Evolutionary conservation across 2,888 invertebrate genomes (phyloP), one percentile per base, ranked within the genome.

Genomic region (Hydrotaea cyrtoneurina): DNA sequence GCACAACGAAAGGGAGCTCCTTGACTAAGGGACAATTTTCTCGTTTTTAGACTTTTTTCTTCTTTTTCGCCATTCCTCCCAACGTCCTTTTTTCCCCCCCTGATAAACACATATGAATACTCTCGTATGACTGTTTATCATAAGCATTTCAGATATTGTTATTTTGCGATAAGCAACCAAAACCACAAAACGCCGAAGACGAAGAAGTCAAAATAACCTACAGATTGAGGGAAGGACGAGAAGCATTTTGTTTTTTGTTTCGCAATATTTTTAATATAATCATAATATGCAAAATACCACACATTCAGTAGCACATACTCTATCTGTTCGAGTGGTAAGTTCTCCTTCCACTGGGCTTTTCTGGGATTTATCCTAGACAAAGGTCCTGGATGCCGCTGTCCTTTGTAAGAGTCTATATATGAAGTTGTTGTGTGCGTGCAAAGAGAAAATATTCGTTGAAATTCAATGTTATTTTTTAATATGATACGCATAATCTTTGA

Each of bases 271-370:
- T 82, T 66, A 72, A 76, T 81, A 82, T 78, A 72, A 78, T 76
- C 26, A 62, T 78, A 78, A 80, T 80, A 82, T 85, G 80, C 80
- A 82, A 85, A 85, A 82, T 82, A 77, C 77, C 82, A 85, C 71
- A 80, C 50, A 78, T 80, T 77, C 80, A 64, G 5, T 43, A 23
- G 23, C 43, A 78, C 23, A 66, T 17, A 21, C 19, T 55, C 55
- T 11, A 31, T 31, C 3, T 31, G 31, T 31, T 7, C 31, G 2
- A 31, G 31, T 31, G 31, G 31, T 55, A 19, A 62, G 31, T 62
- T 21, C 62, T 66, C 66, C 10, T 19, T 0, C 66, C 39, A 4
- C n/a, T n/a, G 31, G n/a, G 39, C 3, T 39, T 39, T 39, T 39
- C 39, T 36, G 2, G 13, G 17, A 36, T 2, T 11, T n/a, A 10